Evolutionary conservation across 2,113 vertebrate species (phyloP).

Genomic region (Mola mola): DNA sequence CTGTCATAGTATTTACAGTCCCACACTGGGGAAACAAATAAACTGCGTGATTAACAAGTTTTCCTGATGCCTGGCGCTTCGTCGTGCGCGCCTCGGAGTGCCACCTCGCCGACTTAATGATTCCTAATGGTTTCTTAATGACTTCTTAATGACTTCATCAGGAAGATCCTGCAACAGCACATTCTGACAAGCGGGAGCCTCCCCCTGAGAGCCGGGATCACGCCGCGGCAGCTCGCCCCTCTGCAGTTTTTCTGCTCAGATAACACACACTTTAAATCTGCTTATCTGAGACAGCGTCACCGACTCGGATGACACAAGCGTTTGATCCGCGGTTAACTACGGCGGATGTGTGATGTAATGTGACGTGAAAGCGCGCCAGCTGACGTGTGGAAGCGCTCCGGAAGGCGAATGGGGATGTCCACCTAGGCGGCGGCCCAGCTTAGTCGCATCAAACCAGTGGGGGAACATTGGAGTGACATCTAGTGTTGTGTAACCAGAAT

Average conservation of each 20-base stretch:
- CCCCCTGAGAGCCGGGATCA: constrained; percentile 72
- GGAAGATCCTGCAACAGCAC: constrained; percentile 79
- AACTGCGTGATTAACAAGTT: constrained; percentile 84
- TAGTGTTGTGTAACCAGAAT: constrained; percentile 69
- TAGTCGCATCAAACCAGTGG: constrained; percentile 65
- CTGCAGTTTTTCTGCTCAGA: constrained; percentile 62
- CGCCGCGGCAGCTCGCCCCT: constrained; percentile 48
- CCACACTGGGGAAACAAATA: constrained; percentile 82
- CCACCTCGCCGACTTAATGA: constrained; percentile 83
- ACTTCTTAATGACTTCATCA: constrained; percentile 86
- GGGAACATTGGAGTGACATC: constrained; percentile 66
- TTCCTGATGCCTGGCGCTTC: constrained; percentile 70
- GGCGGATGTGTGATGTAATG: constrained; percentile 51
- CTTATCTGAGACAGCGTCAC: constrained; percentile 63
- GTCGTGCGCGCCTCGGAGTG: constrained; percentile 62
- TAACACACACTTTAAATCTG: constrained; percentile 69
- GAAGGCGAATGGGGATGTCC: constrained; percentile 56
- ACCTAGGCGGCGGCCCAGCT: constrained; percentile 50
- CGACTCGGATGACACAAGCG: constrained; percentile 50
- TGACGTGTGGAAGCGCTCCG: constrained; percentile 44
- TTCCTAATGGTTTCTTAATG: constrained; percentile 86
- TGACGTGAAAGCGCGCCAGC: constrained; percentile 51
- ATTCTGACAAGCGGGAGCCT: constrained; percentile 71
- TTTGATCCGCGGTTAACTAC: constrained; percentile 48
- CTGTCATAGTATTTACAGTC: constrained; percentile 78